Evolutionary conservation across 1,140 invertebrate genomes (phyloP).

Genomic region (Dinoponera quadriceps): DNA sequence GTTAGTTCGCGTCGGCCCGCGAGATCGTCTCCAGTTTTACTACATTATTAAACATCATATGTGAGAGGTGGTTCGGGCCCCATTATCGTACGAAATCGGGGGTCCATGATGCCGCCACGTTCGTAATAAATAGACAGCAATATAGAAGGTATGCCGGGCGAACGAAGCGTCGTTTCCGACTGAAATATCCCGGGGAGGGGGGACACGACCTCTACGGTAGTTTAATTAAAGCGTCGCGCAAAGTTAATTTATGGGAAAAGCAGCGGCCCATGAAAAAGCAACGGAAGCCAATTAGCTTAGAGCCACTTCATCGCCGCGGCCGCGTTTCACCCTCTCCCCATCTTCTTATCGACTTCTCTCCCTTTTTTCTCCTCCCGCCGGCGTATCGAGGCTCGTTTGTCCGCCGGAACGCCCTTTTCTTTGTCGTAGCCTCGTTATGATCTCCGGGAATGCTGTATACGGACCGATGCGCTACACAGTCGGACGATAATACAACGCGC

Average conservation of each 20-base stretch:
- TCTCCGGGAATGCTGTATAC: conserved; percentile 61
- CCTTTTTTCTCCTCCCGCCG: conserved; percentile 18
- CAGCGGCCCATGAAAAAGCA: conserved; percentile 71
- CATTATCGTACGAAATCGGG: neutral
- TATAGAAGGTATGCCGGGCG: conserved; percentile 22
- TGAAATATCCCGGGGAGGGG: conserved; percentile 52
- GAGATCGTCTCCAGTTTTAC: neutral
- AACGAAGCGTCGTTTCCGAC: conserved; percentile 33
- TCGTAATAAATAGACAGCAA: conserved; percentile 56
- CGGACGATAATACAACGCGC: conserved; percentile 21
- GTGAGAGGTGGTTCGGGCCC: neutral
- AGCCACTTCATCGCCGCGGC: conserved; percentile 66
- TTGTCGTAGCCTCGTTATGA: conserved; percentile 70
- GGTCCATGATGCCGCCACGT: neutral
- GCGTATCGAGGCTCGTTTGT: conserved; percentile 65
- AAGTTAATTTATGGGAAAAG: conserved; percentile 75
- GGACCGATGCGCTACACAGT: neutral
- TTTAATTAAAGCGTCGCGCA: conserved; percentile 75
- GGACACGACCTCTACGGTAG: conserved; percentile 61
- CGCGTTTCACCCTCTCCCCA: conserved; percentile 55
- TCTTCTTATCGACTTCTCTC: conserved; percentile 64
- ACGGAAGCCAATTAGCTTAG: conserved; percentile 76
- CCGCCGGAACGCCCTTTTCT: conserved; percentile 59
- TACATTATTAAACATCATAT: neutral
- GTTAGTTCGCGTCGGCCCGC: neutral